Evolutionary conservation across 2,888 invertebrate genomes (phyloP), one percentile per base, ranked within the genome.

Genomic region (Lymantria dispar): DNA sequence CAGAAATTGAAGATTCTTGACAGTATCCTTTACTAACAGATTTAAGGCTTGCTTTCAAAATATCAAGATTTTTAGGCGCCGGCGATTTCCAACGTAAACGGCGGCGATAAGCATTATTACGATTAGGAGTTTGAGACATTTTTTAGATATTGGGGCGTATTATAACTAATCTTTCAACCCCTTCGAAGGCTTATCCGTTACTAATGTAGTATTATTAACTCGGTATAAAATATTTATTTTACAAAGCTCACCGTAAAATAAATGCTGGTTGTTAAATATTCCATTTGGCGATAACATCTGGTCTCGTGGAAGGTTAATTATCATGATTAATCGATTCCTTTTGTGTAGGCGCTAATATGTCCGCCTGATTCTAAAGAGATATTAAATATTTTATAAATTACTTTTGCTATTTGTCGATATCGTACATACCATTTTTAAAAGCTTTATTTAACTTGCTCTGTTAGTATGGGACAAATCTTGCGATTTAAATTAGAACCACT

Each of bases 1-100:
- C 92, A 56, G 85, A 82, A 38, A 92, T 90, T 1, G 91, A 91
- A 8, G 91, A 90, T 59, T 91, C 89, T 11, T 77, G 67, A 49
- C 91, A 91, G 68, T 91, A 91, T 54, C 89, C 82, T 62, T 73
- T 87, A 56, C 78, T 76, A 29, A 91, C 72, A 1, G 70, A 65
- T 59, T 78, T 85, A 8, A 87, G 10, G 54, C 88, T 86, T 31
- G 78, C 73, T 58, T 77, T 81, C 0, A 87, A 54, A n/a, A 74
- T 71, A 33, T 75, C 62, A 8, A 71, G 43, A 49, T 76, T 77
- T 0, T 59, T 69, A 0, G 60, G 63, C 47, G 62, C 67, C 10
- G 50, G 52, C 38, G 61, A 41, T 54, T 66, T 74, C 53, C 64
- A 70, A 52, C 50, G 55, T 41, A 68, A 51, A 45, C 54, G 56